A percentile compares a stretch with the other conserved stretches of the same genome.
Evolutionary conservation across 2,888 invertebrate genomes (phyloP).

Genomic region (Hipparchia semele): DNA sequence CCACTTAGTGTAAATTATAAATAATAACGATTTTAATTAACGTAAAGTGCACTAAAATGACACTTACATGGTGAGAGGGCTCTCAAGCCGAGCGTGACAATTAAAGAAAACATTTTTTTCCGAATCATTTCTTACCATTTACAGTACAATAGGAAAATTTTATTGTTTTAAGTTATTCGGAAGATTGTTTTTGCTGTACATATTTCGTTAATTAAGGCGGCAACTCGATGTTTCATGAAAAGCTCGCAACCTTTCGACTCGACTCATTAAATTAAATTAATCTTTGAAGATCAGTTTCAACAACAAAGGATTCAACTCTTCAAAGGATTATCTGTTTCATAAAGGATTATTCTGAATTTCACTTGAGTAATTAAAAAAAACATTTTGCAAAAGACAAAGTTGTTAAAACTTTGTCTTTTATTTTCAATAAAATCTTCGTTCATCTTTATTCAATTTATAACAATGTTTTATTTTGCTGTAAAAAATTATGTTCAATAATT

Average conservation of each 20-base stretch:
- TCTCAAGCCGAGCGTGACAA: conserved; percentile 16
- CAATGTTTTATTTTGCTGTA: too few relatives aligned
- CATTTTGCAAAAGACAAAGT: too few relatives aligned
- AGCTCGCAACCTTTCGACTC: background rate
- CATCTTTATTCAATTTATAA: too few relatives aligned
- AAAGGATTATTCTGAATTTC: background rate
- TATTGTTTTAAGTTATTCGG: conserved; percentile 2
- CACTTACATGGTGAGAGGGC: conserved; percentile 16
- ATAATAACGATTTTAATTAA: conserved; percentile 23
- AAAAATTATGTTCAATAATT: too few relatives aligned
- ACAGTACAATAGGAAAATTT: conserved; percentile 12
- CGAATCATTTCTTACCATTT: conserved; percentile 7
- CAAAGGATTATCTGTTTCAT: background rate
- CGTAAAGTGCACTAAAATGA: background rate
- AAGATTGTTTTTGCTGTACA: background rate
- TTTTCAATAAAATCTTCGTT: too few relatives aligned
- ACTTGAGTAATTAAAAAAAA: too few relatives aligned
- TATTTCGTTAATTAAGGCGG: background rate
- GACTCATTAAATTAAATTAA: background rate
- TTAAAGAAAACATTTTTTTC: conserved; percentile 17
- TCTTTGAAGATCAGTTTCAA: conserved; percentile 3
- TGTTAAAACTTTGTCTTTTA: too few relatives aligned
- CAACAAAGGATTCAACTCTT: too few relatives aligned
- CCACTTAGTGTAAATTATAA: conserved; percentile 23
- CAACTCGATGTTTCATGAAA: background rate